Base-by-base conservation (phyloP, 1,140 invertebrate species). In the Hestina assimilis region DNA sequence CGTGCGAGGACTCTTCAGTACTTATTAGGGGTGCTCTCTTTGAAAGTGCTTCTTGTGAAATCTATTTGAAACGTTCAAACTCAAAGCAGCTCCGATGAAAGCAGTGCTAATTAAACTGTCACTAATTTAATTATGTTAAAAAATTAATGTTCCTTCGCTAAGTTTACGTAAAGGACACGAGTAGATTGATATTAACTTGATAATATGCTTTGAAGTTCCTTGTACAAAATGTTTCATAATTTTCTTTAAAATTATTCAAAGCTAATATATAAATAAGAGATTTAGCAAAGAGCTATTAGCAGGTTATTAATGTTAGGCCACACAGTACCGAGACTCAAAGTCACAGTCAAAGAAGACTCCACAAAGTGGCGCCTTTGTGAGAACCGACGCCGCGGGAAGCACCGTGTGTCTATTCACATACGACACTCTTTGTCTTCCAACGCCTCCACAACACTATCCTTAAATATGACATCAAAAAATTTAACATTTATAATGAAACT, bases 1-100 rank as follows among this genome's bases (percentile, higher is more conserved):
- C 85, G 85, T 88, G 83, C 85, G 83, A 85, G 85, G 83, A 86
- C 82, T 88, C 83, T 88, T 87, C 82, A 88, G 82, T 87, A 86
- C 83, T 88, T 88, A 88, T 88, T 87, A 88, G 82, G 79, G 85
- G 79, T 83, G 85, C 83, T 86, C 83, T 83, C 85, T 88, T 86
- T 88, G 82, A 83, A 83, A 83, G 75, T 82, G 81, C 79, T 87
- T 82, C 84, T 88, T 73, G 80, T 78, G 80, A 88, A 88, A 88
- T 88, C 82, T 85, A 86, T 86, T 86, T 83, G 85, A 82, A 82
- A 80, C 82, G 82, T 83, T 87, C 82, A 79, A 81, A 83, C 79
- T 83, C 78, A 83, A 81, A 84, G 84, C 79, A 65, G 76, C 73
- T 69, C 66, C 84, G 78, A 78, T 86, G 77, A 80, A 83, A 83